A percentile compares a stretch with the other conserved stretches of the same genome.
phyloP scores from a whole-genome alignment of 2,113 vertebrate species.

The Bujurquina vittata region DNA sequence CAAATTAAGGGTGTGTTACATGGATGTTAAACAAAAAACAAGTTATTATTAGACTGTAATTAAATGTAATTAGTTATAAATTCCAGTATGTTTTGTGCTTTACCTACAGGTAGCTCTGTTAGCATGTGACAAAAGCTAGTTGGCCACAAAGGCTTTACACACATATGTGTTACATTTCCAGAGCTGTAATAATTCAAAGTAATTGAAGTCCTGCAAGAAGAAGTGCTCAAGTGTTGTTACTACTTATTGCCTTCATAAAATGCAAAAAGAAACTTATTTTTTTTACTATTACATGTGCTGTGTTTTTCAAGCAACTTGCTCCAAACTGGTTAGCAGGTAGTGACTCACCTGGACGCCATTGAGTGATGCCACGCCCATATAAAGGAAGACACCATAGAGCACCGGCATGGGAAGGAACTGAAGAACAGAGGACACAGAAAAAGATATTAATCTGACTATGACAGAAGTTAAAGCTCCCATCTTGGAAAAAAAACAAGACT shows the following conservation, averaged over 20 bases:
- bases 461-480: not conserved
- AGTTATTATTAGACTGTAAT: too few species aligned
- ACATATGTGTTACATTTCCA: too few species aligned
- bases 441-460: not conserved
- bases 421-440: not conserved
- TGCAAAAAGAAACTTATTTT: not conserved
- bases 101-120: too few species aligned
- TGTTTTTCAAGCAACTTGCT: not conserved
- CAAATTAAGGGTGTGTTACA: too few species aligned
- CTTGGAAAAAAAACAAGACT: not conserved
- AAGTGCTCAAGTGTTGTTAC: not conserved
- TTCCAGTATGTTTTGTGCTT: not conserved
- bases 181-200: too few species aligned
- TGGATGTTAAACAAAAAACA: too few species aligned
- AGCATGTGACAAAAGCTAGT: too few species aligned
- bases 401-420: conserved; percentile 84
- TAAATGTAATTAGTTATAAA: not conserved
- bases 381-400: conserved; percentile 83
- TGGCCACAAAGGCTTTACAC: too few species aligned
- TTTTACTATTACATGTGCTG: not conserved
- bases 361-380: conserved; percentile 84
- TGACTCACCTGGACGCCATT: conserved; percentile 81
- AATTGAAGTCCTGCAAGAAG: not conserved
- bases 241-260: not conserved
- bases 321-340: not conserved